These are phyloP conservation scores for Battus philenor DNA, from an alignment of 1,140 invertebrate species.

Conservation along the genomic window DNA sequence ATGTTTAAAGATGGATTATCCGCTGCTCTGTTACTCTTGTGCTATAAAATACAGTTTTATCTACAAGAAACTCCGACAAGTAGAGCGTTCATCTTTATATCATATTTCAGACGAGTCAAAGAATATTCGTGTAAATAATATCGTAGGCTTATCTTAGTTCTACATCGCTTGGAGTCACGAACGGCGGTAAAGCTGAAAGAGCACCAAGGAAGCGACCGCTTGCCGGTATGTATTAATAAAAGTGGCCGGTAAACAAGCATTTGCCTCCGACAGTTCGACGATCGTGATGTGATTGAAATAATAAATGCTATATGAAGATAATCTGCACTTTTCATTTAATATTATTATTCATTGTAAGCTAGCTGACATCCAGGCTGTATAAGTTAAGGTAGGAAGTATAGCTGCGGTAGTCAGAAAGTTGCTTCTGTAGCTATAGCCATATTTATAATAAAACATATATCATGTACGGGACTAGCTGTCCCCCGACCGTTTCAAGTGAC, in stretches of 20 bases:
- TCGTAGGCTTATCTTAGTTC: slow-evolving; percentile 48
- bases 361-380: too few relatives aligned
- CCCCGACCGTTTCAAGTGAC: too few relatives aligned
- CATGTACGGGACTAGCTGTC: too few relatives aligned
- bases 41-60: slow-evolving; percentile 20
- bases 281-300: slow-evolving; percentile 10
- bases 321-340: too few relatives aligned
- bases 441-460: too few relatives aligned
- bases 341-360: too few relatives aligned
- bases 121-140: slow-evolving; percentile 58
- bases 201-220: slow-evolving; percentile 40
- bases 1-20: slow-evolving; percentile 8
- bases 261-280: slow-evolving; percentile 19
- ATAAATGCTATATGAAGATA: not conserved
- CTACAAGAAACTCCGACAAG: slow-evolving; percentile 21
- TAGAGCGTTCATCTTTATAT: slow-evolving; percentile 32
- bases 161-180: slow-evolving; percentile 60
- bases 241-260: slow-evolving; percentile 46
- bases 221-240: slow-evolving; percentile 49
- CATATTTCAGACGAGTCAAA: slow-evolving; percentile 23
- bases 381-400: too few relatives aligned
- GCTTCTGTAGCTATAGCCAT: too few relatives aligned
- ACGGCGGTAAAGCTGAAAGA: slow-evolving; percentile 52
- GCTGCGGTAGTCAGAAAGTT: too few relatives aligned
- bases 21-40: not conserved